Conservation (phyloP, 2,888 invertebrate species). For the Hydraecia micacea region DNA sequence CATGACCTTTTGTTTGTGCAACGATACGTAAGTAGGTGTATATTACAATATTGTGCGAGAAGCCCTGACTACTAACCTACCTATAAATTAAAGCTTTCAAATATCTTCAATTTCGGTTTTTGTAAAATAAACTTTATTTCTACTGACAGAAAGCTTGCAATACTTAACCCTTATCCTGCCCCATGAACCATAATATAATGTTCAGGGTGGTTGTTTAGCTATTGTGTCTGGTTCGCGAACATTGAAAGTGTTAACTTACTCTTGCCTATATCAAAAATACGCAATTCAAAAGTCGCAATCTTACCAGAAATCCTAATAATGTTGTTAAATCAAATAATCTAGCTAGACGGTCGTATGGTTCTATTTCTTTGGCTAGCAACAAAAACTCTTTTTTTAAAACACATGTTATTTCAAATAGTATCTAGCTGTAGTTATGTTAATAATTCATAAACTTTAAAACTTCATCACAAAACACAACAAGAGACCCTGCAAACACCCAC, state of each 20-base stretch:
- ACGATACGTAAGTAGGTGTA: conserved; percentile 39
- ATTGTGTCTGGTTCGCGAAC: neutral
- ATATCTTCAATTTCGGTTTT: neutral
- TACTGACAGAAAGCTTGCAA: neutral
- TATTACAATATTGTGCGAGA: conserved; percentile 42
- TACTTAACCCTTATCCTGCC: conserved; percentile 7
- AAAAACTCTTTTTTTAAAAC: neutral
- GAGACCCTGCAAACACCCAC: conserved; percentile 51
- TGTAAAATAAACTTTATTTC: conserved; percentile 22
- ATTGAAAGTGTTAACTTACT: conserved; percentile 3
- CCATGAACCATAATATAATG: neutral
- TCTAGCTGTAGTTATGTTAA: conserved; percentile 4
- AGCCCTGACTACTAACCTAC: conserved; percentile 32
- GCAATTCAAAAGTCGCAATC: neutral
- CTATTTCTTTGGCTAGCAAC: neutral
- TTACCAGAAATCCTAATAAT: neutral
- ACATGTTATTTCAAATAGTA: conserved; percentile 2
- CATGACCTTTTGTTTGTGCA: conserved; percentile 50
- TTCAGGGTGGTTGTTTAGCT: neutral
- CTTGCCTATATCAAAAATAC: neutral
- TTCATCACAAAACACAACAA: conserved; percentile 19
- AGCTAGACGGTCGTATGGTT: neutral
- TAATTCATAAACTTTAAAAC: neutral
- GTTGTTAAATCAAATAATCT: neutral
- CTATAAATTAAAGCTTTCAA: neutral